Base-by-base conservation (phyloP, 2,888 invertebrate species). In the Phasia obesa region DNA sequence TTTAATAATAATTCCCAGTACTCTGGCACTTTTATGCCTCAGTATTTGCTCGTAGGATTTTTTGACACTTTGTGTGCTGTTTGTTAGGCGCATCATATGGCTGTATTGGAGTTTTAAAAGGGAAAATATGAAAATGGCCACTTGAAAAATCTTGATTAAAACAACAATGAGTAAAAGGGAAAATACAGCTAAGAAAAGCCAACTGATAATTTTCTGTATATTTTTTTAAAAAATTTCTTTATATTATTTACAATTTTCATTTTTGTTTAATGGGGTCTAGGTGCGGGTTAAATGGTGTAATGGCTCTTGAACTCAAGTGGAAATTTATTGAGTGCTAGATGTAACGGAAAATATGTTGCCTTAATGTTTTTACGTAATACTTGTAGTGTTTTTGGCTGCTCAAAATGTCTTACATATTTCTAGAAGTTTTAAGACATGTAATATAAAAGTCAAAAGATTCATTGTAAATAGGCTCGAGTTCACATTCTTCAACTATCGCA, bases 261-360 rank as follows among this genome's bases (percentile, higher is more conserved):
- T 42, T 69, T 27, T 3, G 42, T 42, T 55, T 42, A 67, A 55
- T 42, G 19, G n/a, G 69, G 69, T 55, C 55, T 55, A 69, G 69
- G 35, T 35, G n/a, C 11, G 35, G 11, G 35, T 35, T 35, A 31
- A 31, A 7, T 5, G 31, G 9, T 31, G 2, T 31, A 7, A 31
- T 31, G 5, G 67, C n/a, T 31, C 0, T 21, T 31, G 31, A 35
- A 23, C 5, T 51, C 65, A 51, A 35, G 35, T 31, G 51, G 31
- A 47, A 62, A 25, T 44, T 11, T 21, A n/a, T 23, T 62, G 42
- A 4, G 4, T 47, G 11, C 38, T n/a, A n/a, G 38, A n/a, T 35
- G 11, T 2, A 35, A n/a, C 15, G 13, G 38, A 1, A 42, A 42
- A 42, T n/a, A 15, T 2, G 3, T 4, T 13, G 13, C 3, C 4